Evolutionary conservation across 2,113 vertebrate genomes (phyloP), one percentile per base, ranked within the genome.

Genomic region (Atlantisia rogersi): DNA sequence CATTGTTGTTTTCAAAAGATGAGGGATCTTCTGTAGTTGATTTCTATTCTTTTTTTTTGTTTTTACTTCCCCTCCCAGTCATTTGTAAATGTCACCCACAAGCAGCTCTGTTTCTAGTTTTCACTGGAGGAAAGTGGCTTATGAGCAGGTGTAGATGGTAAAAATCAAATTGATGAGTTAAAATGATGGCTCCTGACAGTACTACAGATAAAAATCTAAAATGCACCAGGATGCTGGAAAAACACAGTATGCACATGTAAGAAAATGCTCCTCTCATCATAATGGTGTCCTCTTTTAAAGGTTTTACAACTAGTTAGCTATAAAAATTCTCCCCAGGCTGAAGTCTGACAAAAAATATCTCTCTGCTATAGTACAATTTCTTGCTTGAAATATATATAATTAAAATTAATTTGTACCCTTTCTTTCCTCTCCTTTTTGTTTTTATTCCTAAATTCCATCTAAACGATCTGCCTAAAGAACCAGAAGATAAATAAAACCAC

Each of bases 71-170:
- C 58, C 63, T 56, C 81, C 22, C 31, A 82, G 44, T 92, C 59
- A 86, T 95, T 96, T 86, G 50, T 74, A 95, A 96, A 96, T 96
- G 94, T 96, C 86, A 97, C 62, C 82, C 69, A 83, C 69, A 92
- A 96, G 58, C 73, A 86, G 31, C 69, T 93, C 62, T 60, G 70
- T 65, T 92, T 78, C 64, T 86, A 55, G 80, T 91, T 95, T 94
- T 65, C 70, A 83, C 48, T 77, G 60, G 80, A 97, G 74, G 12
- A 91, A 92, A 91, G 31, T 0, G 0, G 59, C 74, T 93, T 78
- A 85, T 56, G 82, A 96, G 75, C 78, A 88, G 73, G 64, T 84
- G n/a, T 91, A 95, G 73, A 88, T 26, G 73, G 59, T 84, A 91
- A 91, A 95, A 97, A 94, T 56, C 55, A 96, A 48, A 64, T 6